phyloP scores from a whole-genome alignment of 2,888 invertebrate species.

The Eilema caniola region DNA sequence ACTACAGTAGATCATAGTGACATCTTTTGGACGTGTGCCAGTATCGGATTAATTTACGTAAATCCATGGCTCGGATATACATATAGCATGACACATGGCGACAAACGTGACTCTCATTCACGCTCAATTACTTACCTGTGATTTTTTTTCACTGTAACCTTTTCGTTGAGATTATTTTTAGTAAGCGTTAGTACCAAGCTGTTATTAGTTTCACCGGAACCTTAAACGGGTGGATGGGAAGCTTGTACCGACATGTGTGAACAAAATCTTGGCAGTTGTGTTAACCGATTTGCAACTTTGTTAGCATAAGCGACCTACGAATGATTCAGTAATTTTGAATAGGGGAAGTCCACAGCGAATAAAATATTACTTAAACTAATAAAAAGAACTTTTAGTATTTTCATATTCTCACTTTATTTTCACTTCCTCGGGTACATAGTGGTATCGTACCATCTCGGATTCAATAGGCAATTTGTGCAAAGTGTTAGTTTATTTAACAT shows the following conservation, averaged over 20 bases:
- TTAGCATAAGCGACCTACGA: neutral
- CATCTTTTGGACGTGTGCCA: constrained; percentile 34
- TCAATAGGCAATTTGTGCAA: no score
- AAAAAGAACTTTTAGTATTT: no score
- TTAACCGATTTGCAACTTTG: neutral
- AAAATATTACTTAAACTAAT: no score
- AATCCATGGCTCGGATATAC: constrained; percentile 23
- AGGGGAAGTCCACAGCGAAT: no score
- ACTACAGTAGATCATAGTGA: constrained; percentile 39
- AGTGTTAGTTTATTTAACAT: no score
- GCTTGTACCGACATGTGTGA: neutral
- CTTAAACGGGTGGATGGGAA: neutral
- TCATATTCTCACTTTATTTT: no score
- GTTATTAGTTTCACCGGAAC: neutral
- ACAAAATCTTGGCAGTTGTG: neutral
- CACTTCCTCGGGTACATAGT: no score
- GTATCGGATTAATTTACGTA: constrained; percentile 40
- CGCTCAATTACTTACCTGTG: constrained; percentile 17
- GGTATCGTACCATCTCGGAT: no score
- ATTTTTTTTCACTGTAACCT: constrained; percentile 1
- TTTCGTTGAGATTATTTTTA: constrained; percentile 9
- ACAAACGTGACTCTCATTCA: constrained; percentile 17
- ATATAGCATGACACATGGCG: constrained; percentile 29
- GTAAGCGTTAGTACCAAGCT: neutral
- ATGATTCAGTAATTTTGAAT: no score